phyloP scores from a whole-genome alignment of 1,140 invertebrate species.

The Euura lappo region DNA sequence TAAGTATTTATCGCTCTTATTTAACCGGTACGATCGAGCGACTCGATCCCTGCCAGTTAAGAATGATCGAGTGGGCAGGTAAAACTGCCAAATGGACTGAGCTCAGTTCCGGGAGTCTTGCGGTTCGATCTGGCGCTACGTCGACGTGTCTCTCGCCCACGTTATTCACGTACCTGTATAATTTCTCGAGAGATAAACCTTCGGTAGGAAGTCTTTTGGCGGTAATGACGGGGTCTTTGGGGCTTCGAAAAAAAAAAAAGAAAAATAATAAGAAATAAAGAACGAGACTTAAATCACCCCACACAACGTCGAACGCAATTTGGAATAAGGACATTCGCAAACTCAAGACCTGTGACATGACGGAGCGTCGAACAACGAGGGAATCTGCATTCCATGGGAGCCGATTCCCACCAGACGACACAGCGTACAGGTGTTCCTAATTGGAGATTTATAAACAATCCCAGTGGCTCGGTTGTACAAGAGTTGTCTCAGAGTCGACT shows the following conservation, averaged over 20 bases:
- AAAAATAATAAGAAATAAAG: neutral
- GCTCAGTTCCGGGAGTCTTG: neutral
- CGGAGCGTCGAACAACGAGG: neutral
- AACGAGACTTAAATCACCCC: constrained; percentile 10
- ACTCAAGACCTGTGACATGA: too few species aligned
- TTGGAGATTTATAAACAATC: constrained; percentile 46
- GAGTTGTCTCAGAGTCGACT: constrained; percentile 25
- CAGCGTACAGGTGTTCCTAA: constrained; percentile 44
- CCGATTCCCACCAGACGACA: neutral
- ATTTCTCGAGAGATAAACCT: neutral
- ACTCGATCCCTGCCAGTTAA: neutral
- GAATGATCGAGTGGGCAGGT: constrained; percentile 6
- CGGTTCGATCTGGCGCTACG: neutral
- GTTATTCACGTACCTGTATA: neutral
- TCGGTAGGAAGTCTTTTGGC: constrained; percentile 10
- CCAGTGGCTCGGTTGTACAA: constrained; percentile 10
- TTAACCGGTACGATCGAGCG: neutral
- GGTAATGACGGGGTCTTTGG: neutral
- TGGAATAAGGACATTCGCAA: too few species aligned
- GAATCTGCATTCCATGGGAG: neutral
- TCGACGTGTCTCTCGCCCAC: constrained; percentile 1
- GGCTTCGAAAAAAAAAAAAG: neutral
- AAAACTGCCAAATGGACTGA: neutral
- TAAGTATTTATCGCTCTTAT: constrained; percentile 1
- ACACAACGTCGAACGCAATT: too few species aligned